Evolutionary conservation across 2,888 invertebrate species (phyloP).

Genomic region (Gryllus longicercus): DNA sequence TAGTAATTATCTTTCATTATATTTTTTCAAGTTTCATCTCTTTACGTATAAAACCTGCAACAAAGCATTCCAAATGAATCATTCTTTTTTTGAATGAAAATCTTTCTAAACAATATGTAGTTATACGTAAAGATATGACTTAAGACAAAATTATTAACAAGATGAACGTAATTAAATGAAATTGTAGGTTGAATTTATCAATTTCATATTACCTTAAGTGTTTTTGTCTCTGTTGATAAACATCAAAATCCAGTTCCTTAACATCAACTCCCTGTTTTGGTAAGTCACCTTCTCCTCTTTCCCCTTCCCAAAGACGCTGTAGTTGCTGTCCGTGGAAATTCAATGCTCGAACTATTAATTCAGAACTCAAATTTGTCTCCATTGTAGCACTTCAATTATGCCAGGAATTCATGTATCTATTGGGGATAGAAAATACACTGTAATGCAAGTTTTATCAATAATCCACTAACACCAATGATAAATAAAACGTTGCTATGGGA

Average conservation of each 20-base stretch:
- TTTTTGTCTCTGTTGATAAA: slow-evolving; percentile 76
- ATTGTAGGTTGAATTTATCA: neutral
- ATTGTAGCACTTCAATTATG: slow-evolving; percentile 24
- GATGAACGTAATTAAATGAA: too few species aligned
- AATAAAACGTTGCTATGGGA: neutral
- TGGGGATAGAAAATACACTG: neutral
- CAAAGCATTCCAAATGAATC: too few species aligned
- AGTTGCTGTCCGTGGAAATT: slow-evolving; percentile 85
- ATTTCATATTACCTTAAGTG: slow-evolving; percentile 58
- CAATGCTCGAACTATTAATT: slow-evolving; percentile 65
- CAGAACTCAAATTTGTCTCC: slow-evolving; percentile 48
- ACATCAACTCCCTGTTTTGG: slow-evolving; percentile 56
- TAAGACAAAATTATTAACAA: neutral
- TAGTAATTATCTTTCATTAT: too few species aligned
- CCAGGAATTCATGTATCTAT: slow-evolving; percentile 7
- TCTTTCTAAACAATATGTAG: too few species aligned
- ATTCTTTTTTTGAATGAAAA: too few species aligned
- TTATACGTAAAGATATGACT: too few species aligned
- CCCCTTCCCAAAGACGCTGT: slow-evolving; percentile 83
- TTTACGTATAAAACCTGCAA: too few species aligned
- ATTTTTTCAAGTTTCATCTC: too few species aligned
- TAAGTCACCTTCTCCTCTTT: slow-evolving; percentile 74
- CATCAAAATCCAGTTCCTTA: slow-evolving; percentile 64
- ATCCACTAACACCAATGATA: neutral
- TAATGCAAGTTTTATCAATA: neutral